These are phyloP conservation scores for Pseudomugil tenellus DNA, from an alignment of 2,797 vertebrate genomes.

Conservation along the genomic window DNA sequence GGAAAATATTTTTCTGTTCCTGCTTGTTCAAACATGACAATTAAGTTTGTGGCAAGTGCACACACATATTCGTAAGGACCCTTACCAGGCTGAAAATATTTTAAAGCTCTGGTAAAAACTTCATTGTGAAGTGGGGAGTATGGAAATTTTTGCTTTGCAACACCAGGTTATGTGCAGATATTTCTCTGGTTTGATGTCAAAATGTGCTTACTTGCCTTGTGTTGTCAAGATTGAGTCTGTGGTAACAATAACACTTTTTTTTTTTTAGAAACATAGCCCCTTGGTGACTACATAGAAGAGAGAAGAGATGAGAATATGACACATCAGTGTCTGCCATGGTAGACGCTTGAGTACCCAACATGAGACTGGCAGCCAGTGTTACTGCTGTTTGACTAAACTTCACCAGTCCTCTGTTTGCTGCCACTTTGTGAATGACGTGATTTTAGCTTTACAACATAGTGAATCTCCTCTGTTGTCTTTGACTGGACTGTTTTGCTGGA, in stretches of 20 bases:
- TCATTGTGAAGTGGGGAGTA: not conserved
- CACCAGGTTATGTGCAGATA: no score
- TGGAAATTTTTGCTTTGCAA: not conserved
- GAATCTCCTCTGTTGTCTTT: not conserved
- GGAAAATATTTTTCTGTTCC: not conserved
- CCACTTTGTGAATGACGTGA: not conserved
- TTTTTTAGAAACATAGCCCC: no score
- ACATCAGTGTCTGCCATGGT: not conserved
- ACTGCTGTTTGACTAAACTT: not conserved
- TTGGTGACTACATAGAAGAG: not conserved
- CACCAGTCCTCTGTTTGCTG: not conserved
- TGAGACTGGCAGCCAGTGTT: not conserved
- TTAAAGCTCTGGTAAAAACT: not conserved
- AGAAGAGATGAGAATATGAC: not conserved
- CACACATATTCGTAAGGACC: not conserved
- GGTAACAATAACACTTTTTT: no score
- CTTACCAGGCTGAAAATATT: not conserved
- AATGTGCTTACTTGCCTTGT: no score
- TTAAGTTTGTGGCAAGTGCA: not conserved
- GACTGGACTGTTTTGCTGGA: not conserved
- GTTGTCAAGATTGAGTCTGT: no score
- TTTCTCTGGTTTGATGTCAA: no score
- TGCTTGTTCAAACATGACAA: not conserved
- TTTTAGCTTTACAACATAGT: not conserved
- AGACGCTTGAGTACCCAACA: not conserved